A percentile compares a stretch with the other conserved stretches of the same genome.
Conservation (phyloP, 2,888 invertebrate species). For the Stenolophus ochropezus region DNA sequence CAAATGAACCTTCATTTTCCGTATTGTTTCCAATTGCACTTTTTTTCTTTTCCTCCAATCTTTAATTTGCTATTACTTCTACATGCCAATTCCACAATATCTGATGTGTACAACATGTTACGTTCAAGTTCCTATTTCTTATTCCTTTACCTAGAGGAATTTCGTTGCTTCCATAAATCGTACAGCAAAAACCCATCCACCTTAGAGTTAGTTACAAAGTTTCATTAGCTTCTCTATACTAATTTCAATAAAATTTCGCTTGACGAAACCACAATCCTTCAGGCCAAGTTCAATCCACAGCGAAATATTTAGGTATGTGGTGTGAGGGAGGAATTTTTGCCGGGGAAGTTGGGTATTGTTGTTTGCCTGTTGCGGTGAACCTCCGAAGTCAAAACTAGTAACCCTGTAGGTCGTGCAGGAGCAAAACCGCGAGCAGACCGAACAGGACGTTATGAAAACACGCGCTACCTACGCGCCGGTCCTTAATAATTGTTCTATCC, state of each 20-base stretch:
- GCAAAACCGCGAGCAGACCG: constrained; percentile 50
- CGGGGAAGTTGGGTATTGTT: constrained; percentile 49
- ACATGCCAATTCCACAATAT: too few relatives aligned
- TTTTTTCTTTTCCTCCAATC: neutral
- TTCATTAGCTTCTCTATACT: constrained; percentile 7
- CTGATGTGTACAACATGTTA: neutral
- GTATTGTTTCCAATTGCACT: neutral
- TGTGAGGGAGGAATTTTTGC: constrained; percentile 33
- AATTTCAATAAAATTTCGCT: constrained; percentile 19
- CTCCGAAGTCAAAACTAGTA: constrained; percentile 55
- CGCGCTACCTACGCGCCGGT: neutral
- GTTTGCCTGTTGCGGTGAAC: constrained; percentile 54
- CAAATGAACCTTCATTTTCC: neutral
- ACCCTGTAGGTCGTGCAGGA: constrained; percentile 28
- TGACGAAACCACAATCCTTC: constrained; percentile 13
- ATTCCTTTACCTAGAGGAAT: too few relatives aligned
- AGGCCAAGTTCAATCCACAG: constrained; percentile 22
- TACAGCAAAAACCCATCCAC: neutral
- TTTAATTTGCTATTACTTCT: too few relatives aligned
- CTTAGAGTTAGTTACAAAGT: neutral
- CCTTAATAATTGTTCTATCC: constrained; percentile 38
- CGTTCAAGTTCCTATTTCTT: too few relatives aligned
- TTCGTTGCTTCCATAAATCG: too few relatives aligned
- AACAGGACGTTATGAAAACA: constrained; percentile 47
- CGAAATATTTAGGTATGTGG: constrained; percentile 26